Evolutionary conservation across 2,797 vertebrate species (phyloP).

Genomic region (Gadopsis bispinosus): DNA sequence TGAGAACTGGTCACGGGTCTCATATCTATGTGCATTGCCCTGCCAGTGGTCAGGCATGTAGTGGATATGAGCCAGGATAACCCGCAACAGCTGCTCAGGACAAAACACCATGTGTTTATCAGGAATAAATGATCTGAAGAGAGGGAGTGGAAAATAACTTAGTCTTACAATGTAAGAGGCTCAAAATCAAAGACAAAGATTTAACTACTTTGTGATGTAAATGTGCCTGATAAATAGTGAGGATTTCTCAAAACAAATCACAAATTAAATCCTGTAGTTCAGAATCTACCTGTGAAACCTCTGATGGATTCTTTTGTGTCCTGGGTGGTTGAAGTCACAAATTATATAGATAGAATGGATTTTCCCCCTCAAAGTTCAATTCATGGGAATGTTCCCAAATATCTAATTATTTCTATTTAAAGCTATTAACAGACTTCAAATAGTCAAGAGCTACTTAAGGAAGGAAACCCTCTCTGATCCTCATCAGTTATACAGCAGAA

Average conservation of each 20-base stretch:
- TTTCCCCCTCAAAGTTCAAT: background rate
- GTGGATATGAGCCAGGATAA: slow-evolving; percentile 97
- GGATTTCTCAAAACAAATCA: background rate
- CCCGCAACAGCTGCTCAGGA: slow-evolving; percentile 96
- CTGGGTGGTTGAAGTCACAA: background rate
- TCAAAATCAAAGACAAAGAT: slow-evolving; percentile 1
- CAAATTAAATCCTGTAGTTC: background rate
- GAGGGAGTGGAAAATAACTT: background rate
- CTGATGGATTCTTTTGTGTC: background rate
- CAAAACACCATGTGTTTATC: slow-evolving; percentile 98
- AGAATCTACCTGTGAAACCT: background rate
- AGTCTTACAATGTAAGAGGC: background rate
- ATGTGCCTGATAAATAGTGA: background rate
- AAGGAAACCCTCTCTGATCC: slow-evolving; percentile 49
- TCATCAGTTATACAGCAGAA: slow-evolving; percentile 33
- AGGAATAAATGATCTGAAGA: slow-evolving; percentile 94
- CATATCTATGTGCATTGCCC: slow-evolving; percentile 95
- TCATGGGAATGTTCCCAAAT: background rate
- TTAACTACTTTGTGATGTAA: background rate
- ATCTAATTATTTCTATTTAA: slow-evolving; percentile 12
- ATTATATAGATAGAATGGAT: background rate
- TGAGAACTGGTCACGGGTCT: slow-evolving; percentile 97
- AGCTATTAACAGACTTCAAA: slow-evolving; percentile 11
- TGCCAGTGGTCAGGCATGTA: slow-evolving; percentile 99
- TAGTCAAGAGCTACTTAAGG: slow-evolving; percentile 22